These are phyloP conservation scores for Clarias fuscus DNA, from an alignment of 2,797 vertebrate species.

Conservation along the genomic window DNA sequence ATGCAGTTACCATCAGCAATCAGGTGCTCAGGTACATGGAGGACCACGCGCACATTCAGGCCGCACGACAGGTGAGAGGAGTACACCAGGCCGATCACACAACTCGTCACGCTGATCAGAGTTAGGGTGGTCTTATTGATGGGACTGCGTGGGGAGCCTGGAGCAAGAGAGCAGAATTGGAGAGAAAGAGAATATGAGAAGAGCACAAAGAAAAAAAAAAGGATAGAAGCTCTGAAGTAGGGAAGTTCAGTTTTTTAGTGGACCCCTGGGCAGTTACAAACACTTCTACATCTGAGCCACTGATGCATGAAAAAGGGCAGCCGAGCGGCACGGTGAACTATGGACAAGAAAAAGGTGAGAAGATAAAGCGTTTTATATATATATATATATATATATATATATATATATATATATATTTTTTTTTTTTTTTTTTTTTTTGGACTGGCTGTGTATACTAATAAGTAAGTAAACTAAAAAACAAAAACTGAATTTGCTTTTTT, in stretches of 20 bases:
- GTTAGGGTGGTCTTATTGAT: slow-evolving; percentile 98
- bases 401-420: slow-evolving; percentile 46
- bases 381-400: too few species aligned
- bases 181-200: slow-evolving; percentile 23
- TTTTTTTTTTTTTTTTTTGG: slow-evolving; percentile 54
- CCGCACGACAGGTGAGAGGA: slow-evolving; percentile 91
- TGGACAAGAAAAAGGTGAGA: slow-evolving; percentile 51
- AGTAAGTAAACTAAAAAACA: slow-evolving; percentile 6
- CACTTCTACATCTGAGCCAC: slow-evolving; percentile 58
- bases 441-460: slow-evolving; percentile 54
- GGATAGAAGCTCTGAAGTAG: slow-evolving; percentile 34
- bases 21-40: slow-evolving; percentile 96
- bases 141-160: slow-evolving; percentile 93
- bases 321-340: slow-evolving; percentile 64
- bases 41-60: slow-evolving; percentile 89
- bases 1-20: slow-evolving; percentile 88
- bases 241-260: slow-evolving; percentile 48
- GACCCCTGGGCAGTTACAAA: slow-evolving; percentile 59
- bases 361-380: slow-evolving; percentile 60
- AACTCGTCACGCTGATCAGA: slow-evolving; percentile 94
- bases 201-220: slow-evolving; percentile 10
- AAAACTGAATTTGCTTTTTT: not conserved
- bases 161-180: slow-evolving; percentile 37
- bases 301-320: slow-evolving; percentile 63
- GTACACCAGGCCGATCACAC: slow-evolving; percentile 89